phyloP scores from a whole-genome alignment of 1,140 invertebrate species.

The Babylonia areolata region DNA sequence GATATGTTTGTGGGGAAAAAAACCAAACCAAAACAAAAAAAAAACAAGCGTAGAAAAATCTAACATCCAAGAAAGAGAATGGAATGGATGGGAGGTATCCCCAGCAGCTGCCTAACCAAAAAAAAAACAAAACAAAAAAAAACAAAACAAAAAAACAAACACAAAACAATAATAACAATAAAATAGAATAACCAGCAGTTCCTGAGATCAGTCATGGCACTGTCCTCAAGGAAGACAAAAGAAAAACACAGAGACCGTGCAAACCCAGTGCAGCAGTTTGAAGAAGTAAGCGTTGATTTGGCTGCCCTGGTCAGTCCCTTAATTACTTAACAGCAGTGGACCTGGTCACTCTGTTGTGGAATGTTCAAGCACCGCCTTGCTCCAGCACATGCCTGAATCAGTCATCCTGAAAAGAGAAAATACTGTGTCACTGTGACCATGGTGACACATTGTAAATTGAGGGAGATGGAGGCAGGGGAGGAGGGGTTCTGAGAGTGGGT shows the following conservation, averaged over 20 bases:
- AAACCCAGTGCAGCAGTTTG: neutral
- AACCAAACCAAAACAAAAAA: neutral
- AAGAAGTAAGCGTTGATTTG: neutral
- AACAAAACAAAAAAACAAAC: neutral
- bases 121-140: neutral
- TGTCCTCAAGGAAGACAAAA: neutral
- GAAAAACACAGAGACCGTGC: neutral
- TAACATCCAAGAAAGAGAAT: neutral
- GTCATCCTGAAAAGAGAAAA: slow-evolving; percentile 22
- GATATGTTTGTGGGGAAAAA: neutral
- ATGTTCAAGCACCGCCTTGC: neutral
- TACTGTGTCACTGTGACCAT: too few species aligned
- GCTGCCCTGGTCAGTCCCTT: too few species aligned
- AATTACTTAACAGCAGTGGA: too few species aligned
- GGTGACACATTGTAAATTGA: too few species aligned
- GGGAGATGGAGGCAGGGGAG: too few species aligned
- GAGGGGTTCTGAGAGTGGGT: too few species aligned
- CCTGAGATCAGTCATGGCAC: neutral
- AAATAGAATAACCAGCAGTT: too few species aligned
- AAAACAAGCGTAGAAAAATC: neutral
- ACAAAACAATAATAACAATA: too few species aligned
- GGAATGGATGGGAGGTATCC: neutral
- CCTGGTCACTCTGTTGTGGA: neutral
- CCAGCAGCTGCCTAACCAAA: neutral
- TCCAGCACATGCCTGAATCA: neutral